A percentile compares a stretch with the other conserved stretches of the same genome.
Conservation (phyloP, 2,888 invertebrate species). For the Cheilosia grossa region DNA sequence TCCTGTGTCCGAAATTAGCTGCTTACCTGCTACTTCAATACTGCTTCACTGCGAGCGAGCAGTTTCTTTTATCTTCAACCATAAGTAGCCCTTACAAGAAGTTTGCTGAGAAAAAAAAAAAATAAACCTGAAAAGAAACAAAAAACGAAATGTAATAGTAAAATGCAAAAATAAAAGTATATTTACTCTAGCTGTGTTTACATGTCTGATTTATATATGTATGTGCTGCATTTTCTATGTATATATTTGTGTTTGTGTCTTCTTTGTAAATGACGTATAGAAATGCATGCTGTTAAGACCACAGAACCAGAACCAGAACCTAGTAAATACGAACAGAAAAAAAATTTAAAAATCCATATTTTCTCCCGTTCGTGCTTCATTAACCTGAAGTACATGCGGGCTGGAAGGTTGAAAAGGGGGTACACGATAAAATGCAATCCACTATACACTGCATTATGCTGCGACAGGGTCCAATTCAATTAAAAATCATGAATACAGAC, state of each 20-base stretch:
- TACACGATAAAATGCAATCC: constrained; percentile 44
- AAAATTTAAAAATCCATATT: constrained; percentile 58
- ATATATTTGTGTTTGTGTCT: constrained; percentile 55
- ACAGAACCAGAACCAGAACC: constrained; percentile 42
- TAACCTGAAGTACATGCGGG: constrained; percentile 57
- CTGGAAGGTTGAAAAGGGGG: constrained; percentile 18
- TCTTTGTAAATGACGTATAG: constrained; percentile 64
- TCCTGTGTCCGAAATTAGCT: constrained; percentile 59
- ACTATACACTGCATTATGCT: constrained; percentile 49
- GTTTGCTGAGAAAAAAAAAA: constrained; percentile 45
- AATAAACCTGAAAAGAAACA: constrained; percentile 40
- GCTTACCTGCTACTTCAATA: constrained; percentile 39
- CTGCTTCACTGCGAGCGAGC: constrained; percentile 43
- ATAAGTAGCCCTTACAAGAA: constrained; percentile 46
- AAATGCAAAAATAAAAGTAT: constrained; percentile 73
- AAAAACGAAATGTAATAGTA: constrained; percentile 59
- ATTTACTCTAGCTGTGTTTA: constrained; percentile 64
- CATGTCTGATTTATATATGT: constrained; percentile 59
- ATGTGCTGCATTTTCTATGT: constrained; percentile 56
- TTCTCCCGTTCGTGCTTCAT: constrained; percentile 67
- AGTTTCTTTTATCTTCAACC: constrained; percentile 51
- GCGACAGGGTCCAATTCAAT: constrained; percentile 67
- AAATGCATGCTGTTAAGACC: constrained; percentile 71
- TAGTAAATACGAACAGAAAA: constrained; percentile 28
- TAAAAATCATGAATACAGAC: constrained; percentile 63